These are phyloP conservation scores for Salvelinus alpinus DNA, from an alignment of 2,113 vertebrate genomes.

Conservation along the genomic window DNA sequence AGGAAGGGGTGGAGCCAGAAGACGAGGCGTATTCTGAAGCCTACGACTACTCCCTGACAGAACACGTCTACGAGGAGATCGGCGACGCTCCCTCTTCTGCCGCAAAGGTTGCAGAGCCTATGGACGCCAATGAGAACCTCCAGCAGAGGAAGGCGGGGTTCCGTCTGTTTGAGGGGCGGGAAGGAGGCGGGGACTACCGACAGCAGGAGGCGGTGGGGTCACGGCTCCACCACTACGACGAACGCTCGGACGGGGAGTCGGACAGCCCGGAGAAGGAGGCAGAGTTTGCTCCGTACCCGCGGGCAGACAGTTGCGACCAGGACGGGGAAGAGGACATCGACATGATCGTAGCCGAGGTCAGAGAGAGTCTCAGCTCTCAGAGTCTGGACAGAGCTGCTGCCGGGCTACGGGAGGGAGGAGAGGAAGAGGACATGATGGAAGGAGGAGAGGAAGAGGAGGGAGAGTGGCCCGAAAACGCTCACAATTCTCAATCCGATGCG, in stretches of 20 bases:
- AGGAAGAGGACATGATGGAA: constrained; percentile 27
- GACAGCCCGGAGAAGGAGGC: constrained; percentile 97
- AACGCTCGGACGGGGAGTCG: constrained; percentile 91
- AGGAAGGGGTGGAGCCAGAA: constrained; percentile 28
- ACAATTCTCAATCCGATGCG: constrained; percentile 49
- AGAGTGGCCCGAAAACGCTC: constrained; percentile 80
- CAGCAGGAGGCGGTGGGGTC: constrained; percentile 92
- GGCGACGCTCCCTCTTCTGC: constrained; percentile 69
- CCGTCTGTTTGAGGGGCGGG: constrained; percentile 77
- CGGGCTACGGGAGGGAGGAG: constrained; percentile 22
- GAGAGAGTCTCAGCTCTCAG: constrained; percentile 86
- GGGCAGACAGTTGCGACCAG: constrained; percentile 90
- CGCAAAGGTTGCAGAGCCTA: constrained; percentile 43
- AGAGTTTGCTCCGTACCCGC: constrained; percentile 91
- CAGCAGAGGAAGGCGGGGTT: constrained; percentile 70
- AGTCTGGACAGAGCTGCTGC: constrained; percentile 76
- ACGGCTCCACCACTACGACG: constrained; percentile 92
- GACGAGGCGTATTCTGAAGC: constrained; percentile 90
- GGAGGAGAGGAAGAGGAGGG: constrained; percentile 34
- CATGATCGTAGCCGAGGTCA: constrained; percentile 84
- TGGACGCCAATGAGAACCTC: constrained; percentile 56
- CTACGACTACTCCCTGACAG: constrained; percentile 86
- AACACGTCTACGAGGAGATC: constrained; percentile 96
- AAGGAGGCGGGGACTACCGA: constrained; percentile 78
- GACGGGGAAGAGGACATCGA: constrained; percentile 85